Evolutionary conservation across 2,113 vertebrate species (phyloP), one percentile per base, ranked within the genome.

Genomic region (Hippocampus abdominalis): DNA sequence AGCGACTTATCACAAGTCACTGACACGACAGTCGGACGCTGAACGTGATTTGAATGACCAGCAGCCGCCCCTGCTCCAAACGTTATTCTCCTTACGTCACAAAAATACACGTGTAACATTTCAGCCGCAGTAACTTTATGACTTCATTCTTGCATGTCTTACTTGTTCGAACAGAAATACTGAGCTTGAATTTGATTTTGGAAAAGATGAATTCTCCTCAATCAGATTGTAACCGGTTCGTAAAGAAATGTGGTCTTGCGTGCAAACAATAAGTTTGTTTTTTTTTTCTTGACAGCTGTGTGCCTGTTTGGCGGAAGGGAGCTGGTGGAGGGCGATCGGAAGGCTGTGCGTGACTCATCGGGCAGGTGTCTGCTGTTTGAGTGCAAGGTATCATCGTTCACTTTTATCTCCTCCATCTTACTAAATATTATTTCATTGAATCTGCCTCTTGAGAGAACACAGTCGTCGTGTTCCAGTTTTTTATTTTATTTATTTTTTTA

Each of bases 311-410:
- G 94, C 84, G 95, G 94, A 74, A 93, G 93, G 86, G 93, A 91
- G 72, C 92, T 96, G 87, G 94, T 95, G 89, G 96, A 97, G 80
- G 95, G 94, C 77, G 94, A 96, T 86, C 93, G 92, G 87, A 93
- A 88, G 84, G 94, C 95, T 0, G 91, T 96, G 68, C 94, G 94
- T 73, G 95, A 95, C 72, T 91, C 93, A 64, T 92, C 94, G 80
- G 94, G 94, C 82, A 92, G 92, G 42, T 99, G 97, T 80, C 89
- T 95, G 87, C 91, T 98, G n/a, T 96, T 95, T 88, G 94, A 97
- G 79, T 99, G 97, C 88, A 94, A 92, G 94, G 97, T 99, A 94
- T 94, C 93, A 49, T 56, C 25, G 21, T 63, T 32, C 51, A 68
- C 32, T 57, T 72, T 79, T 66, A 25, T 48, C 44, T 59, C 13